Base-by-base conservation (phyloP, 2,888 invertebrate species). In the Molorchus minor region DNA sequence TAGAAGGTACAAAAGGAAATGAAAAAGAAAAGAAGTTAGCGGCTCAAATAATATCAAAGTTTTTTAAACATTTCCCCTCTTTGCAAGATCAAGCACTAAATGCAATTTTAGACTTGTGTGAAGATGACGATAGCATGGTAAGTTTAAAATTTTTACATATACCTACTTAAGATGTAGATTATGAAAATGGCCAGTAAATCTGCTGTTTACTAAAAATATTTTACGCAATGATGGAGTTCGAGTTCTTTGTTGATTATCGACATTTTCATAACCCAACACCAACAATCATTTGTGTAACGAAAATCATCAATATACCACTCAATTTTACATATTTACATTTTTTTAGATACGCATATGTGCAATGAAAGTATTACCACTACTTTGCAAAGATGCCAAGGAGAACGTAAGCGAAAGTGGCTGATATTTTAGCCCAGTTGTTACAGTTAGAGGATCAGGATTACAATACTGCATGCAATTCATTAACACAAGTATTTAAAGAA, bases 21-120 rank as follows among this genome's bases (percentile, higher is more conserved):
- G 88, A 91, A 38, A 94, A 93, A 72, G 96, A 96, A 76, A 98
- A 98, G 79, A 88, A 93, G 55, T 82, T 98, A 64, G 94, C 97
- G 3, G 94, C 96, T 2, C 97, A 98, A 79, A 96, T 98, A 73
- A 96, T 98, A 77, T 91, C 94, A 1, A 89, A 94, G 80, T 98
- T 97, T 82, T 96, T 96, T 79, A 94, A 92, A 77, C 87, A 91
- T 79, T 98, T 98, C 79, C 96, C 97, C 4, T 85, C 86, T 62
- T 82, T 93, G 57, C 87, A 92, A n/a, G 91, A 92, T 69, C 88
- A 91, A 76, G 94, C 96, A 4, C 89, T 98, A 52, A 93, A 97
- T 81, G 94, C 95, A 60, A 88, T 94, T 75, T 87, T 98, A 71
- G 96, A 97, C 83, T 85, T 98, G 3, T 97, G 97, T 79, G 97